phyloP scores from a whole-genome alignment of 2,797 vertebrate genomes.

The Rhinella marina region DNA sequence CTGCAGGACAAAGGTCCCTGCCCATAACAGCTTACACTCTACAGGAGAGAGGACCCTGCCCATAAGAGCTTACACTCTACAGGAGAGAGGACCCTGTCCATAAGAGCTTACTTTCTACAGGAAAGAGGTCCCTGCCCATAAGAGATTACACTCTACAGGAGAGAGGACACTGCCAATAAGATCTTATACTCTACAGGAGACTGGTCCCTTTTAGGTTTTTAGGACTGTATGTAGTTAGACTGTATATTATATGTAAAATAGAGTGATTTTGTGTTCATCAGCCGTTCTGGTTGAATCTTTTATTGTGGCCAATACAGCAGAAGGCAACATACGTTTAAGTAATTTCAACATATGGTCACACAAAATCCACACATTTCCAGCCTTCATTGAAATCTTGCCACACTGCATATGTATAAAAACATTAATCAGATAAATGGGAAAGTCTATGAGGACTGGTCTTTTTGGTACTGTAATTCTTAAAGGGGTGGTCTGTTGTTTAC shows the following conservation, averaged over 20 bases:
- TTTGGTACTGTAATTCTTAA: slow-evolving; percentile 7
- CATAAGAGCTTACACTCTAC: too few relatives aligned
- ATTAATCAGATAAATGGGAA: slow-evolving; percentile 17
- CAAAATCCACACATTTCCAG: slow-evolving; percentile 31
- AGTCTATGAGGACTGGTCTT: slow-evolving; percentile 28
- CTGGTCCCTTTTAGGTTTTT: too few relatives aligned
- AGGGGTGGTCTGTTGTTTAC: neutral
- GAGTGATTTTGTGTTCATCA: neutral
- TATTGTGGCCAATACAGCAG: slow-evolving; percentile 46
- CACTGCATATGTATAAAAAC: slow-evolving; percentile 45
- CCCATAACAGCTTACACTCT: too few relatives aligned
- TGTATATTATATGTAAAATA: neutral
- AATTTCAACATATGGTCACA: slow-evolving; percentile 51
- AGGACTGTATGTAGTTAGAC: neutral
- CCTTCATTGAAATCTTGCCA: slow-evolving; percentile 40
- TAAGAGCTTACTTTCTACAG: too few relatives aligned
- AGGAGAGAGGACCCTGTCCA: too few relatives aligned
- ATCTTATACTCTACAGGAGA: too few relatives aligned
- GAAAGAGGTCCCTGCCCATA: too few relatives aligned
- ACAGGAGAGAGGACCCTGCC: too few relatives aligned
- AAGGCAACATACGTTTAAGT: slow-evolving; percentile 56
- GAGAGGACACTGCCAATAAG: too few relatives aligned
- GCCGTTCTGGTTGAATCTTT: neutral
- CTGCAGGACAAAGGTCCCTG: too few relatives aligned
- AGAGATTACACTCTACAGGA: too few relatives aligned